phyloP scores from a whole-genome alignment of 2,797 vertebrate species.

The Chelonia mydas region DNA sequence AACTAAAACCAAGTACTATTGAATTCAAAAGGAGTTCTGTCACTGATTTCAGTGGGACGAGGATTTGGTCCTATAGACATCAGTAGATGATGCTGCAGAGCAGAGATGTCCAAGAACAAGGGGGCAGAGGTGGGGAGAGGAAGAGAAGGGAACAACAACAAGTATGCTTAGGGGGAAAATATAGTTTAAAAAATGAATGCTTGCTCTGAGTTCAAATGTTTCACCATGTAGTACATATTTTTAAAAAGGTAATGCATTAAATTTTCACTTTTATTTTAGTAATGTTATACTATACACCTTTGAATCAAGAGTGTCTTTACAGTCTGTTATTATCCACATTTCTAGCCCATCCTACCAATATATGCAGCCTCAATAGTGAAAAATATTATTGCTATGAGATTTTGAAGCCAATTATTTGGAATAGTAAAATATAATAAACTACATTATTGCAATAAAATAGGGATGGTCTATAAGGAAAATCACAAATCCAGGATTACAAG shows the following conservation, averaged over 20 bases:
- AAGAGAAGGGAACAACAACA: background rate
- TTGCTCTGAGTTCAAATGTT: slow-evolving; percentile 2
- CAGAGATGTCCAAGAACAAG: background rate
- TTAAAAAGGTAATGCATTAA: background rate
- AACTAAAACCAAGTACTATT: background rate
- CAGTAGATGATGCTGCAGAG: background rate
- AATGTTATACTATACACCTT: background rate
- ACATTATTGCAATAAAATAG: background rate
- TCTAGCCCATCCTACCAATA: background rate
- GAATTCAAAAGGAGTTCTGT: background rate
- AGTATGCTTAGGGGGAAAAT: background rate
- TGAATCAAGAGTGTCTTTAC: background rate
- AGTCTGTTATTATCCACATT: background rate
- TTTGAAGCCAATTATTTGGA: background rate
- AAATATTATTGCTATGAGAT: background rate
- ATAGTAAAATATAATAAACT: background rate
- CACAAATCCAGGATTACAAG: background rate
- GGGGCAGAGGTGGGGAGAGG: background rate
- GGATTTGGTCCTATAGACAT: background rate
- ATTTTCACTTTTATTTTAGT: background rate
- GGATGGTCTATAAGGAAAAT: background rate
- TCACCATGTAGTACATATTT: background rate
- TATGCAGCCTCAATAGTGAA: background rate
- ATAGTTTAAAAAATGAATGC: slow-evolving; percentile 10
- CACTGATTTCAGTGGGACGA: background rate